Evolutionary conservation across 2,797 vertebrate genomes (phyloP).

Genomic region (Centroberyx gerrardi): DNA sequence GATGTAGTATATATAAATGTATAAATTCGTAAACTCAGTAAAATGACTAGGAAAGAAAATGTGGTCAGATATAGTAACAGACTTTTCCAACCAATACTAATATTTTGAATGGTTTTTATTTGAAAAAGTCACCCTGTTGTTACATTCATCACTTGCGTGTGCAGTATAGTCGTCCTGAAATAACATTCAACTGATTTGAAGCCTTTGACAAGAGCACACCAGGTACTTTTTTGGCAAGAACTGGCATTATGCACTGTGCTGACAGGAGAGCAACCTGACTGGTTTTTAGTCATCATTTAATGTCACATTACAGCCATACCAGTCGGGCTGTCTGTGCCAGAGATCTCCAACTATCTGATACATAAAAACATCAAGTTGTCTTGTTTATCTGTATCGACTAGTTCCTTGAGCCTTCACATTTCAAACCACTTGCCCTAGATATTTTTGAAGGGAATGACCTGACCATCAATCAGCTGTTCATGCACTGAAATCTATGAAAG

Average conservation of each 20-base stretch:
- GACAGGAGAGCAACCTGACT: slow-evolving; percentile 66
- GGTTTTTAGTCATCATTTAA: slow-evolving; percentile 68
- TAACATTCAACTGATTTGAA: background rate
- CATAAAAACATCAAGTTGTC: background rate
- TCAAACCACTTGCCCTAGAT: background rate
- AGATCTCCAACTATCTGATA: slow-evolving; percentile 19
- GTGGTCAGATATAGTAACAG: background rate
- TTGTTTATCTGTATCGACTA: background rate
- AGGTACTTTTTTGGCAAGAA: slow-evolving; percentile 13
- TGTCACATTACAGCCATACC: slow-evolving; percentile 39
- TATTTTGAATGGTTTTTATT: too few relatives aligned
- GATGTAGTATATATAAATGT: background rate
- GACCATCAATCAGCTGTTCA: background rate
- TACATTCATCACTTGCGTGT: background rate
- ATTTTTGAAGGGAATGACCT: background rate
- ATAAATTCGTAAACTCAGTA: background rate
- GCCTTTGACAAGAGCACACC: background rate
- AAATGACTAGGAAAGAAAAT: background rate
- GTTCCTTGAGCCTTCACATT: background rate
- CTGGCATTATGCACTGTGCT: slow-evolving; percentile 20
- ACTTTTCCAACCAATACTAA: background rate
- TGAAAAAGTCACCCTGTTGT: background rate
- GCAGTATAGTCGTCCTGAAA: background rate
- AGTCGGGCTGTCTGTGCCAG: background rate
- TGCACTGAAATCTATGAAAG: background rate